Percentiles rank a stretch among this genome's conserved stretches.
These are phyloP conservation scores for Electrona antarctica DNA, from an alignment of 2,113 vertebrate genomes.

Conservation along the genomic window DNA sequence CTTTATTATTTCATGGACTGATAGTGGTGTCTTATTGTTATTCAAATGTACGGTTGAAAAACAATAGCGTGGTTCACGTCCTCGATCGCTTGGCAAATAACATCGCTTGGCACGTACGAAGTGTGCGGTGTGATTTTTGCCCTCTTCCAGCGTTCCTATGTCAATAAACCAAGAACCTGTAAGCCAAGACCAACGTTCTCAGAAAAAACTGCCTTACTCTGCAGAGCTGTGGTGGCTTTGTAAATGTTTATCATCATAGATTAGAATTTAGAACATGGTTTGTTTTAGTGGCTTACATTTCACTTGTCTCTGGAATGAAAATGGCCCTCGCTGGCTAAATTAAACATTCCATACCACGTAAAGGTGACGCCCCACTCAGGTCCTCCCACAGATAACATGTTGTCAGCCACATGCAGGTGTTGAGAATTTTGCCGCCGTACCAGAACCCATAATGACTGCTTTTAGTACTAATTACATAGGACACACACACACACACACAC, in stretches of 20 bases:
- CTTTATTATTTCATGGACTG: slow-evolving; percentile 41
- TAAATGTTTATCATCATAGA: slow-evolving; percentile 19
- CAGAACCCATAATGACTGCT: slow-evolving; percentile 33
- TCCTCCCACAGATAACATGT: neutral
- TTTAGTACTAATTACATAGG: slow-evolving; percentile 37
- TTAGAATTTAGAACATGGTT: slow-evolving; percentile 11
- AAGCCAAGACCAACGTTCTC: slow-evolving; percentile 9
- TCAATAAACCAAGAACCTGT: neutral
- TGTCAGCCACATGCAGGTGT: slow-evolving; percentile 15
- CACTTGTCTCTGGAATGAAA: neutral
- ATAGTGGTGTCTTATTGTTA: neutral
- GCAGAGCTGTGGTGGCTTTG: slow-evolving; percentile 3
- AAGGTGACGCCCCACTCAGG: neutral
- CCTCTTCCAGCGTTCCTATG: neutral
- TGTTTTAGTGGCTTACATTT: slow-evolving; percentile 28
- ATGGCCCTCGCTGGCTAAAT: neutral
- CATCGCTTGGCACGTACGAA: neutral
- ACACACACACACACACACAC: neutral
- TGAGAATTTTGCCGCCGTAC: slow-evolving; percentile 6
- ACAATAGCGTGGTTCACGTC: neutral
- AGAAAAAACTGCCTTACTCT: neutral
- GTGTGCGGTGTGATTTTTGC: neutral
- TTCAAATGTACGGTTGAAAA: slow-evolving; percentile 14
- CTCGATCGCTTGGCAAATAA: too few species aligned
- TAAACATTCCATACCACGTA: neutral